These are phyloP conservation scores for Ectemnius continuus DNA, from an alignment of 2,888 invertebrate genomes.

Conservation along the genomic window DNA sequence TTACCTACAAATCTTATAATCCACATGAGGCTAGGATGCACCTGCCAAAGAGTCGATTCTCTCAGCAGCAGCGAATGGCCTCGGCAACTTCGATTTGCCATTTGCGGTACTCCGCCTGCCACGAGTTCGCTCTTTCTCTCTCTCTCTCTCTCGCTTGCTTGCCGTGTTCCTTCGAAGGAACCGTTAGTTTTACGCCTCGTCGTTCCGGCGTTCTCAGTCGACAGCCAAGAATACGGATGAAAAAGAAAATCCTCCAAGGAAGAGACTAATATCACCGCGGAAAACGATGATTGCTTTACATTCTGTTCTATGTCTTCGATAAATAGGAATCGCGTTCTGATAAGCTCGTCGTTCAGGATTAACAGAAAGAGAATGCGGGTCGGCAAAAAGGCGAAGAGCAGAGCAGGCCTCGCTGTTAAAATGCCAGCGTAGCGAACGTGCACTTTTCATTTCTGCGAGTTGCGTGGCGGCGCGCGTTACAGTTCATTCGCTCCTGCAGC, in stretches of 20 bases:
- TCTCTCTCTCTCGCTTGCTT: neutral
- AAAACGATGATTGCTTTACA: no score
- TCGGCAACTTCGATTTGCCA: slow-evolving; percentile 30
- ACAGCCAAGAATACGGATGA: neutral
- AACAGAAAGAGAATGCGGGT: no score
- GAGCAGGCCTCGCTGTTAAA: slow-evolving; percentile 23
- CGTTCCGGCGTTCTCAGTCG: slow-evolving; percentile 1
- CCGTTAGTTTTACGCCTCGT: slow-evolving; percentile 29
- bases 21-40: slow-evolving; percentile 4
- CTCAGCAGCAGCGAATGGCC: neutral
- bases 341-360: no score
- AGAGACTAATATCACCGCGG: no score
- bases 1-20: slow-evolving; percentile 23
- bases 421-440: slow-evolving; percentile 27
- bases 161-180: slow-evolving; percentile 11
- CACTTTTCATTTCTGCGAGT: slow-evolving; percentile 23
- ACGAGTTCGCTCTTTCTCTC: slow-evolving; percentile 15
- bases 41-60: slow-evolving; percentile 2
- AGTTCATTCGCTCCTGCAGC: slow-evolving; percentile 9
- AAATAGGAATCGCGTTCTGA: no score
- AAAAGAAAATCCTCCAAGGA: neutral
- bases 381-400: slow-evolving; percentile 5
- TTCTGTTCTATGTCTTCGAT: no score
- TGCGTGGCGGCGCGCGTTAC: slow-evolving; percentile 5
- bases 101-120: slow-evolving; percentile 18